Evolutionary conservation across 2,113 vertebrate genomes (phyloP).

Genomic region (Uria lomvia): DNA sequence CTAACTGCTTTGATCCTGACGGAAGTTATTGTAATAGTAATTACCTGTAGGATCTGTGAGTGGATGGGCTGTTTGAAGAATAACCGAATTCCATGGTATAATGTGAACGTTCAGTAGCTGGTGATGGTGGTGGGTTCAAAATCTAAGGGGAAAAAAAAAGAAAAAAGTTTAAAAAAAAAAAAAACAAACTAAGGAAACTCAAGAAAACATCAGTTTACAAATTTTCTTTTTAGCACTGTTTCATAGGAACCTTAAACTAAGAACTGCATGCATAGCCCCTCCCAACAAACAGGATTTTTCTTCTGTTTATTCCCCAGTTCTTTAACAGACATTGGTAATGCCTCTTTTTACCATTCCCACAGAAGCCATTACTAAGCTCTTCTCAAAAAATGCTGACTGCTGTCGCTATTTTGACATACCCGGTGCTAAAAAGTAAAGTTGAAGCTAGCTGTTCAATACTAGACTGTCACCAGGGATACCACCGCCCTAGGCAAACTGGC

Average conservation of each 20-base stretch:
- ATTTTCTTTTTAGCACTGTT: background rate
- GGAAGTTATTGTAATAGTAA: background rate
- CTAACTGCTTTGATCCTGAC: background rate
- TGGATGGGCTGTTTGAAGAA: constrained; percentile 97
- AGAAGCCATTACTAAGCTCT: background rate
- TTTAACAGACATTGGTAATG: background rate
- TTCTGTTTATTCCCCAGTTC: background rate
- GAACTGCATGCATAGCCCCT: background rate
- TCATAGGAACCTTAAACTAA: background rate
- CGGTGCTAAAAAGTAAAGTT: background rate
- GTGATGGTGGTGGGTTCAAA: constrained; percentile 96
- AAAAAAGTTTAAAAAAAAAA: background rate
- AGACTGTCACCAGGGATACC: background rate
- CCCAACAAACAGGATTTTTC: background rate
- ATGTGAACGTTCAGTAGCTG: constrained; percentile 93
- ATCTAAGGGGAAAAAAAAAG: constrained; percentile 72
- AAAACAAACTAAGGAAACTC: background rate
- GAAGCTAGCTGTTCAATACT: background rate
- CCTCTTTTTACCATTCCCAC: background rate
- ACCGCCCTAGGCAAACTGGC: background rate
- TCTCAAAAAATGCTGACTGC: background rate
- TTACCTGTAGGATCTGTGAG: constrained; percentile 97
- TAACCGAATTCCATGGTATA: constrained; percentile 97
- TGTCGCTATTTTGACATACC: background rate
- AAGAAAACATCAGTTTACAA: background rate